Percentiles rank a stretch among this genome's conserved stretches.
phyloP scores from a whole-genome alignment of 2,113 vertebrate genomes.

The Mirza zaza region DNA sequence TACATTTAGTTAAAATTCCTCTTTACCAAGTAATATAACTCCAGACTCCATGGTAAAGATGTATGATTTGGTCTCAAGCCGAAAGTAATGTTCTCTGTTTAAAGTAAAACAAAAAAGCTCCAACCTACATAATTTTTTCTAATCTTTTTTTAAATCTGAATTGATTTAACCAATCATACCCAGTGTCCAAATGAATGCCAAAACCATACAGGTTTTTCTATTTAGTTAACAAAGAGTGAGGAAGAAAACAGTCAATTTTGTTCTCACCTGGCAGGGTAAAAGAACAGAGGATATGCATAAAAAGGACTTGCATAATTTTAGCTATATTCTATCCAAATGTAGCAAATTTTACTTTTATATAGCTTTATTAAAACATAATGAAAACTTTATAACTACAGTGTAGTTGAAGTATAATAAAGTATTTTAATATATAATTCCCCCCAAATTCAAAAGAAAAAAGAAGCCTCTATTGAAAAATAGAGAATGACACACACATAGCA shows the following conservation, averaged over 20 bases:
- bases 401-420: background rate
- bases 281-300: background rate
- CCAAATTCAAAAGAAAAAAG: conserved; percentile 35
- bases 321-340: conserved; percentile 23
- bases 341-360: conserved; percentile 6
- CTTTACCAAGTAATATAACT: conserved; percentile 37
- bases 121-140: conserved; percentile 33
- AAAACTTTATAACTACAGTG: background rate
- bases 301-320: background rate
- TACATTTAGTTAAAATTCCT: conserved; percentile 46
- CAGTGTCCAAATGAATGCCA: background rate
- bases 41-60: conserved; percentile 4
- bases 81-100: conserved; percentile 46
- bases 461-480: background rate
- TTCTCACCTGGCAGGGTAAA: background rate
- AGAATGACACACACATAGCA: background rate
- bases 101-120: conserved; percentile 15
- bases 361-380: conserved; percentile 4
- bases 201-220: background rate
- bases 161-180: conserved; percentile 27
- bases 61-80: conserved; percentile 37
- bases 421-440: background rate
- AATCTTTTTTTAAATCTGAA: conserved; percentile 41
- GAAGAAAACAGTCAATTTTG: conserved; percentile 20
- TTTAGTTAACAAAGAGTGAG: conserved; percentile 11